Evolutionary conservation across 2,888 invertebrate genomes (phyloP).

Genomic region (Orthosia gothica): DNA sequence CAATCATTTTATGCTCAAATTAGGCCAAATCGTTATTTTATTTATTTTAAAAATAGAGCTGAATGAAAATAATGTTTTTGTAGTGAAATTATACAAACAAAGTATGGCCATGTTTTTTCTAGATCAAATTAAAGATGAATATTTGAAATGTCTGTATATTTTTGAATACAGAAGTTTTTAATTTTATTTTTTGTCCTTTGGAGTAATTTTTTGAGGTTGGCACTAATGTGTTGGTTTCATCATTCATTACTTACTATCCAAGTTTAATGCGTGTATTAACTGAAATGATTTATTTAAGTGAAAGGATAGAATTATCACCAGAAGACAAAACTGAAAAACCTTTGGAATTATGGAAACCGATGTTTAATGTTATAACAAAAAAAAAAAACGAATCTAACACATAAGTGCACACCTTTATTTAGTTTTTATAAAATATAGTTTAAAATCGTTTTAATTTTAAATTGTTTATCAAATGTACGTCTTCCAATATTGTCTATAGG

Average conservation of each 20-base stretch:
- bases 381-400: conserved; percentile 24
- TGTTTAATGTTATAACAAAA: background rate
- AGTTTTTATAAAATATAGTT: conserved; percentile 59
- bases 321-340: background rate
- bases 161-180: conserved; percentile 82
- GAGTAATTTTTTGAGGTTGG: conserved; percentile 60
- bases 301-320: background rate
- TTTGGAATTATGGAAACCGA: background rate
- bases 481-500: conserved; percentile 82
- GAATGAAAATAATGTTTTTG: conserved; percentile 50
- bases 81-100: conserved; percentile 65
- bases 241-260: background rate
- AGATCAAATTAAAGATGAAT: conserved; percentile 53
- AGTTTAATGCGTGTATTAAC: background rate
- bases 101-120: conserved; percentile 62
- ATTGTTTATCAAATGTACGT: conserved; percentile 79
- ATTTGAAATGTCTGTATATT: conserved; percentile 85
- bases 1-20: conserved; percentile 77
- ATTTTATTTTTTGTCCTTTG: conserved; percentile 63
- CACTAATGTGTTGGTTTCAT: conserved; percentile 46
- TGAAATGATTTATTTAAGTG: background rate
- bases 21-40: conserved; percentile 76
- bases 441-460: conserved; percentile 61
- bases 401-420: conserved; percentile 47
- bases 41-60: conserved; percentile 66